Conservation (phyloP, 2,113 vertebrate genomes). For the Periophthalmus modestus region DNA sequence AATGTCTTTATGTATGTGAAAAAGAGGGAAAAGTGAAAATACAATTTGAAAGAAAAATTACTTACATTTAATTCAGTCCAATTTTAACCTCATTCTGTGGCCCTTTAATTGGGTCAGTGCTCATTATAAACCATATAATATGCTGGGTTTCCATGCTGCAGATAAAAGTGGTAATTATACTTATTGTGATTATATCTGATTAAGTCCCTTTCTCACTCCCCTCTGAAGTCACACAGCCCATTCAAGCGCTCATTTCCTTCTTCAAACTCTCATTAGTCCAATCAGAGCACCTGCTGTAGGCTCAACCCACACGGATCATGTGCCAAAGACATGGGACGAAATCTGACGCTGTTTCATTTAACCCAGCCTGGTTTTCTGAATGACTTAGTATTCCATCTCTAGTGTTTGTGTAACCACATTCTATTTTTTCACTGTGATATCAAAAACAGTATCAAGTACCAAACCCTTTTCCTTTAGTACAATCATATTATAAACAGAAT, state of each 20-base stretch:
- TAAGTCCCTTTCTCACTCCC: constrained; percentile 50
- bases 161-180: constrained; percentile 62
- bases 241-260: constrained; percentile 66
- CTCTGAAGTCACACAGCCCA: constrained; percentile 58
- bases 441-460: too few relatives aligned
- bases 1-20: neutral
- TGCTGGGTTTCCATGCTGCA: constrained; percentile 24
- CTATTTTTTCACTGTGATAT: too few relatives aligned
- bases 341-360: constrained; percentile 4
- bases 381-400: too few relatives aligned
- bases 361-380: neutral
- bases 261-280: constrained; percentile 70
- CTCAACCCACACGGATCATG: constrained; percentile 40
- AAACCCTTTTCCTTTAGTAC: too few relatives aligned
- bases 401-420: too few relatives aligned
- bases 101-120: constrained; percentile 20
- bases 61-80: constrained; percentile 6
- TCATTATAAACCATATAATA: constrained; percentile 45
- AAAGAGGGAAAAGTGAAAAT: neutral
- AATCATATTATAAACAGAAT: too few relatives aligned
- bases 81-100: constrained; percentile 25
- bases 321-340: constrained; percentile 28
- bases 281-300: constrained; percentile 57
- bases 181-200: constrained; percentile 64
- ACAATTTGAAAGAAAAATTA: neutral